These are phyloP conservation scores for Cantharis flavilabris DNA, from an alignment of 2,888 invertebrate genomes.

Conservation along the genomic window DNA sequence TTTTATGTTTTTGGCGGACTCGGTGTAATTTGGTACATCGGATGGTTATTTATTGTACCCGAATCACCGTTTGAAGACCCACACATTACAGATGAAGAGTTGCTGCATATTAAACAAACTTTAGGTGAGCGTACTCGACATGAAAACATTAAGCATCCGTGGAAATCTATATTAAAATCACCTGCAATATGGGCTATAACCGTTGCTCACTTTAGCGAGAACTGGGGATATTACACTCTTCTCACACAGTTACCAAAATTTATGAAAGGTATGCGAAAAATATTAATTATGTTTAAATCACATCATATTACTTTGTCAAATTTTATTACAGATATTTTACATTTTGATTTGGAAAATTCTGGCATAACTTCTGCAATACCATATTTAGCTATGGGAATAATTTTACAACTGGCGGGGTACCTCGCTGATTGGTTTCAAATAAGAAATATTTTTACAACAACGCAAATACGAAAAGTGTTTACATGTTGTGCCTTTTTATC, in stretches of 20 bases:
- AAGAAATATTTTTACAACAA: slow-evolving; percentile 69
- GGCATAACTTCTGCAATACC: slow-evolving; percentile 86
- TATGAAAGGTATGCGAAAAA: slow-evolving; percentile 66
- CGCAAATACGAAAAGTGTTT: slow-evolving; percentile 70
- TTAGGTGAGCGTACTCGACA: slow-evolving; percentile 58
- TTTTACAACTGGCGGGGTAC: slow-evolving; percentile 79
- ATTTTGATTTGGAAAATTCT: slow-evolving; percentile 75
- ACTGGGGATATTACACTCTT: slow-evolving; percentile 89
- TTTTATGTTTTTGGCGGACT: slow-evolving; percentile 78
- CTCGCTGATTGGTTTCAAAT: slow-evolving; percentile 78
- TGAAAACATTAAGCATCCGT: slow-evolving; percentile 56
- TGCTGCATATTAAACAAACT: slow-evolving; percentile 71
- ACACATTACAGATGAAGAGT: slow-evolving; percentile 71
- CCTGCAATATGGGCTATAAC: slow-evolving; percentile 83
- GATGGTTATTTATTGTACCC: slow-evolving; percentile 73
- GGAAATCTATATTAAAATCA: slow-evolving; percentile 74
- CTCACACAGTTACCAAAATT: slow-evolving; percentile 84
- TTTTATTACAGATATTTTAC: slow-evolving; percentile 65
- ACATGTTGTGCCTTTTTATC: slow-evolving; percentile 74
- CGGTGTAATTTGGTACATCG: slow-evolving; percentile 72
- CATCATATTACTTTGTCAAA: too few relatives aligned
- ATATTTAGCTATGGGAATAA: slow-evolving; percentile 84
- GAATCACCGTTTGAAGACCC: slow-evolving; percentile 78
- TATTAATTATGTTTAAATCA: not conserved
- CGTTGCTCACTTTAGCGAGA: slow-evolving; percentile 83